Base-by-base conservation (phyloP, 2,113 vertebrate species). In the Nannobrachium achirus region DNA sequence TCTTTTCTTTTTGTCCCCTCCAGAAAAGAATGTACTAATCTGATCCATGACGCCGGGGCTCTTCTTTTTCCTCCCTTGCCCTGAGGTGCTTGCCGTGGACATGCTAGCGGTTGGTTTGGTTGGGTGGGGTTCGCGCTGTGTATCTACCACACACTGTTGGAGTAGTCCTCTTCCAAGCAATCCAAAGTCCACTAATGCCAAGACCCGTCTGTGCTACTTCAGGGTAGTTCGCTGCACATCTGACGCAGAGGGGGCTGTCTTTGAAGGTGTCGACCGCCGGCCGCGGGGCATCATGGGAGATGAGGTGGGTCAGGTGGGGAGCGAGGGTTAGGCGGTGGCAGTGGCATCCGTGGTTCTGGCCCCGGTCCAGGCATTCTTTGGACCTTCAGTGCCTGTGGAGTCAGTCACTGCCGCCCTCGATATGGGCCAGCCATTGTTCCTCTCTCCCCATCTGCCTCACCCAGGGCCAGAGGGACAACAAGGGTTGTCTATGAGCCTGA, bases 381-480 rank as follows among this genome's bases (percentile, higher is more conserved):
- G 90, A 76, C 90, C 92, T 78, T 85, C 93, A 94, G 94, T 89
- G 93, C 86, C 88, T 94, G 92, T 95, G 95, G 95, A 90, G 94
- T 95, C 96, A 96, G 97, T 96, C 97, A 93, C 95, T 93, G 92
- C 95, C 85, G 94, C 91, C 92, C 91, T 93, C 95, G 87, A 90
- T 82, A 90, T 88, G 91, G 95, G 89, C 88, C 71, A 74, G 83
- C 93, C 94, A 97, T 98, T 99, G 97, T 98, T 94, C 93, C 83
- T 88, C 82, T 88, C 86, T 82, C 90, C 89, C 91, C 95, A 95
- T 96, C 94, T 95, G 95, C 94, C 92, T 93, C 92, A 71, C 68
- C 80, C 71, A 50, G 25, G 40, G 86, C 91, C 92, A 81, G 90
- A 10, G 53, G 71, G 55, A 96, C 94, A 98, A 98, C 95, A 95